A percentile compares a stretch with the other conserved stretches of the same genome.
Conservation (phyloP, 2,888 invertebrate genomes). For the Stenoptilia bipunctidactyla region DNA sequence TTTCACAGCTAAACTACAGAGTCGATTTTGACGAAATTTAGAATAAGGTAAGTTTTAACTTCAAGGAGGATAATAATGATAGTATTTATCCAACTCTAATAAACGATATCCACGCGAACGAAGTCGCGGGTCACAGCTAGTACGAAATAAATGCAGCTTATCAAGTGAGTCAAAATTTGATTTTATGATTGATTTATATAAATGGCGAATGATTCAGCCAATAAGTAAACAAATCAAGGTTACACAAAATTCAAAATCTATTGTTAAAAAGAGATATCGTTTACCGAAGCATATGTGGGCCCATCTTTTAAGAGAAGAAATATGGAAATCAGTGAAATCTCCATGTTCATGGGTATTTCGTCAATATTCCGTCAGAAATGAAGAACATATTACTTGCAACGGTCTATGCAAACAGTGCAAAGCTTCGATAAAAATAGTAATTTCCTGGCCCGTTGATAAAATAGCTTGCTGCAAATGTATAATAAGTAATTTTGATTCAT, state of each 20-base stretch:
- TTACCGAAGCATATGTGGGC: not conserved
- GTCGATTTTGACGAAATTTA: no score
- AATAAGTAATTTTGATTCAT: constrained; percentile 5
- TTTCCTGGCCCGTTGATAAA: constrained; percentile 11
- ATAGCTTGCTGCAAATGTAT: constrained; percentile 9
- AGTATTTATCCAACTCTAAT: no score
- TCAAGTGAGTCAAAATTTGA: not conserved
- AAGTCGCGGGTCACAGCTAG: no score
- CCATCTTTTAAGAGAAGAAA: not conserved
- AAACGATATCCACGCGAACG: no score
- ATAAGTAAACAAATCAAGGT: not conserved
- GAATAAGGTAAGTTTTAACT: no score
- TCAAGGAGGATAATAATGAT: no score
- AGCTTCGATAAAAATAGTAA: constrained; percentile 7
- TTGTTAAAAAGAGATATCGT: not conserved
- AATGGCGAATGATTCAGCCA: not conserved
- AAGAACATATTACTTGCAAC: constrained; percentile 5
- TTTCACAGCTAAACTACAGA: no score
- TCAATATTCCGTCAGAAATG: not conserved
- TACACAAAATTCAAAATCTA: not conserved
- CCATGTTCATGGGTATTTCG: not conserved
- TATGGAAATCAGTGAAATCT: not conserved
- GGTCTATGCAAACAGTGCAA: constrained; percentile 12
- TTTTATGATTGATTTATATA: not conserved
- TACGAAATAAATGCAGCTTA: not conserved